phyloP scores from a whole-genome alignment of 1,140 invertebrate species.

The Caerostris darwini region DNA sequence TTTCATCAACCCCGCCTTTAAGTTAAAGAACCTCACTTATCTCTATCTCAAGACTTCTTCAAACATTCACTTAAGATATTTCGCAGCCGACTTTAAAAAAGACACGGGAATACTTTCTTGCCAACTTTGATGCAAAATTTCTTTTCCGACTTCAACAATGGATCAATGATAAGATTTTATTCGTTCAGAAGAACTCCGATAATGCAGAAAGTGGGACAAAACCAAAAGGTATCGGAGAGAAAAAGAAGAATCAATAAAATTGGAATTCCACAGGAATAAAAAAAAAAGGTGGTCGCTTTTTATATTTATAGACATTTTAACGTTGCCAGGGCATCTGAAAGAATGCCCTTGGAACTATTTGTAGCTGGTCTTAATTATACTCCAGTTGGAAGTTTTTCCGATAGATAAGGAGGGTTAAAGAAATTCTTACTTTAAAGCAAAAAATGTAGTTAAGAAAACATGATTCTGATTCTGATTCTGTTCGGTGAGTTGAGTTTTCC shows the following conservation, averaged over 20 bases:
- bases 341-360: conserved; percentile 10
- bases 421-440: neutral
- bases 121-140: neutral
- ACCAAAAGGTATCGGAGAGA: conserved; percentile 2
- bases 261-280: neutral
- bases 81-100: neutral
- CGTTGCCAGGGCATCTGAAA: neutral
- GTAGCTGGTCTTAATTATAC: conserved; percentile 25
- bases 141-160: neutral
- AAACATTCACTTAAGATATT: neutral
- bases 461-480: neutral
- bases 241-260: conserved; percentile 20
- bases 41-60: neutral
- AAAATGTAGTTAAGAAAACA: neutral
- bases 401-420: neutral
- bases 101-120: neutral
- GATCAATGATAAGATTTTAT: conserved; percentile 12
- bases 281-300: neutral
- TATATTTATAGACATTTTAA: conserved; percentile 30
- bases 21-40: too few relatives aligned
- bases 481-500: neutral
- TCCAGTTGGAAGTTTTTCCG: neutral
- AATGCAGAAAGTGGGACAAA: conserved; percentile 9
- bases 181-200: neutral
- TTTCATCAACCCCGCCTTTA: too few relatives aligned